phyloP scores from a whole-genome alignment of 2,888 invertebrate genomes.

The Luffia ferchaultella region DNA sequence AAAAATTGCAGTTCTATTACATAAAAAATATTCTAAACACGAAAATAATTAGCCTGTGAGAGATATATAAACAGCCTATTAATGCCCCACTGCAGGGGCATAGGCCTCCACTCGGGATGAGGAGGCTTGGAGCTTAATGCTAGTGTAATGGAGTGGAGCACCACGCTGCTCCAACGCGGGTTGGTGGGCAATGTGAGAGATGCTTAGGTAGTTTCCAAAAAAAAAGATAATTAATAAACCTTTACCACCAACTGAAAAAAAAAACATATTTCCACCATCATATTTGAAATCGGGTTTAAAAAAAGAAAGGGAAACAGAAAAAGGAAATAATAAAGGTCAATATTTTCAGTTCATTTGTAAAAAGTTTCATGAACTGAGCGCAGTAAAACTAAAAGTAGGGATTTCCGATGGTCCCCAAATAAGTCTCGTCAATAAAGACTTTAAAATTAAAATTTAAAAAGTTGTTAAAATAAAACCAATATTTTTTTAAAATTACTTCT shows the following conservation, averaged over 20 bases:
- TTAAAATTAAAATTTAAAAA: too few relatives aligned
- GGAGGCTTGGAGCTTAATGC: too few relatives aligned
- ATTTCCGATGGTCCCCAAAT: constrained; percentile 9
- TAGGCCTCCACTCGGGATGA: too few relatives aligned
- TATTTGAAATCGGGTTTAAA: constrained; percentile 1
- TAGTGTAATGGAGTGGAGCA: neutral
- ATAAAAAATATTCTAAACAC: neutral
- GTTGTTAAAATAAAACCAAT: too few relatives aligned
- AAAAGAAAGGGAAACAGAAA: neutral
- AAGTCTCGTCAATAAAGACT: constrained; percentile 5
- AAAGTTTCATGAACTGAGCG: constrained; percentile 15
- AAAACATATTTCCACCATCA: constrained; percentile 2
- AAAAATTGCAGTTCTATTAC: constrained; percentile 1
- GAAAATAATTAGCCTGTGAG: neutral
- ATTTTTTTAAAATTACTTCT: too few relatives aligned
- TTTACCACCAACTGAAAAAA: constrained; percentile 1
- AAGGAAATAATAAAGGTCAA: constrained; percentile 4
- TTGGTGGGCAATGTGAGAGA: constrained; percentile 1
- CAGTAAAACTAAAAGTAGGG: constrained; percentile 15
- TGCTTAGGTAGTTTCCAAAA: constrained; percentile 4
- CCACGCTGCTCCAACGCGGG: too few relatives aligned
- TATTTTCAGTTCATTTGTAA: constrained; percentile 4
- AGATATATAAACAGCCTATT: too few relatives aligned
- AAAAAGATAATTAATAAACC: constrained; percentile 5
- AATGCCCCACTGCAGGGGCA: too few relatives aligned